Base-by-base conservation (phyloP, 2,888 invertebrate species). In the Oligia strigilis region DNA sequence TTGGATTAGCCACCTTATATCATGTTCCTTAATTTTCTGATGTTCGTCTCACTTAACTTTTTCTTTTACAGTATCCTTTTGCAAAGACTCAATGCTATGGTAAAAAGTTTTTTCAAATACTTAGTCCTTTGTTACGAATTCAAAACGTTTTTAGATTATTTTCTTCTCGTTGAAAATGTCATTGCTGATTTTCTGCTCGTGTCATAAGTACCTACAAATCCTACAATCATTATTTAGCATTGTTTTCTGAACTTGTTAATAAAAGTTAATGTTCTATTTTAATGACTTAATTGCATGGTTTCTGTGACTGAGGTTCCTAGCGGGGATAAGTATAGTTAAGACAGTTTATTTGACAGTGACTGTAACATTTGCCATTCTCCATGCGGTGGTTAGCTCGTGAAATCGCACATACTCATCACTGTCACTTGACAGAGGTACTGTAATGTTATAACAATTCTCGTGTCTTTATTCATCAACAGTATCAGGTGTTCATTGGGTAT, bases 401-500 rank as follows among this genome's bases (percentile, higher is more conserved):
- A 81, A 74, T 69, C 73, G 72, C 69, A 29, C 67, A 72, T 49
- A 72, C 52, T 71, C 55, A n/a, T 46, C 60, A 76, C 70, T 64
- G 36, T 65, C 64, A 76, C 67, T 80, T 77, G 76, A 46, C 73
- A 72, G 71, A 77, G 72, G 82, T 78, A 87, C 81, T 81, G 88
- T 76, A 71, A 88, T 85, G 79, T 84, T 86, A 82, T 80, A 87
- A 82, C 77, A 87, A 89, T 87, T 89, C 77, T 75, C 77, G 74
- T 78, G 80, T 86, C 79, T 82, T 88, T 81, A 89, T 87, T 86
- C 86, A 84, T 86, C 81, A 90, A 89, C 85, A 83, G 83, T 84
- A 78, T 89, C 89, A 86, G 78, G 83, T 90, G 87, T 79, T 84
- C 81, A 90, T 88, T 87, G 86, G 67, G 82, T 79, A 90, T 89